Evolutionary conservation across 2,888 invertebrate genomes (phyloP), one percentile per base, ranked within the genome.

Genomic region (Teleiodes luculella): DNA sequence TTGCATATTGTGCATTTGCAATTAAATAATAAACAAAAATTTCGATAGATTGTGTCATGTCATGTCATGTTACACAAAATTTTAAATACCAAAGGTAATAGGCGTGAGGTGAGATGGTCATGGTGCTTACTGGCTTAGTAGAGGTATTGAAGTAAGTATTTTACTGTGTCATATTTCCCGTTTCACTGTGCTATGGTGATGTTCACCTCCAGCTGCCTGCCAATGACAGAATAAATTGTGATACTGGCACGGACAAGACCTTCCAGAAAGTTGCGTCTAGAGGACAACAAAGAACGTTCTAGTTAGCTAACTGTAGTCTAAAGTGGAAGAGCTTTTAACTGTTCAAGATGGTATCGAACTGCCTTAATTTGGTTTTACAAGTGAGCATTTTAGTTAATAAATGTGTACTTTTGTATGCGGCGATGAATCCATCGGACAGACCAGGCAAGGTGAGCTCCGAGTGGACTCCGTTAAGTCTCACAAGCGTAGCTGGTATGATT

Each of bases 311-410:
- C 60, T 56, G 62, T 78, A 79, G 76, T 79, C 64, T 59, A 76
- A 78, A 81, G 75, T 80, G 76, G 72, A 83, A 85, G 88, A 86
- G 86, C 84, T 84, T 86, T 78, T 76, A 70, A 61, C 64, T 62
- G 68, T 68, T 62, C 67, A 72, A 82, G 68, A 88, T 88, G 86
- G 71, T 87, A 80, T 80, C 76, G 61, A 87, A 84, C 66, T 83
- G 85, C 60, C 92, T 94, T 64, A 94, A 94, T 83, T 92, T 94
- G 90, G 88, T 94, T 82, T 91, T 94, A 77, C 91, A 94, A 68
- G 92, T 94, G 79, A 94, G 94, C 83, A 93, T 95, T 70, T 91
- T 94, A 57, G 92, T 94, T 65, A 95, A 94, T 76, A 91, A 94
- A 61, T 93, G 92, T 64, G 93, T 94, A 53, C 81, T 94, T 55